These are phyloP conservation scores for Cuniculus paca DNA, from an alignment of 2,797 vertebrate species.

Conservation along the genomic window DNA sequence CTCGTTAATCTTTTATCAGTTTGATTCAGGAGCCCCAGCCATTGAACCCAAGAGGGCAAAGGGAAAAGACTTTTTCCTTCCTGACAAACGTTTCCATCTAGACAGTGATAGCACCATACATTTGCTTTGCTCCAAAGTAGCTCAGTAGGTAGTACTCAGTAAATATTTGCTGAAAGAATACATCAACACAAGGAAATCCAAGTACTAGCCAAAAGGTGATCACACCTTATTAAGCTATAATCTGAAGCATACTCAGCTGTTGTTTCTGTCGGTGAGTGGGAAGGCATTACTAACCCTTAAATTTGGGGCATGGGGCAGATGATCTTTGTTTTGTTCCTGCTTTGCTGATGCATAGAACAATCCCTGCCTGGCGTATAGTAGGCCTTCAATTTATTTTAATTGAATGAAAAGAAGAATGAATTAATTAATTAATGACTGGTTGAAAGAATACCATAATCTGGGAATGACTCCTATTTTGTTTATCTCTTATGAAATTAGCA, in stretches of 20 bases:
- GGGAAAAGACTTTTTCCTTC: not conserved
- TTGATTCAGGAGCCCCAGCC: not conserved
- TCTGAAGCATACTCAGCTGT: not conserved
- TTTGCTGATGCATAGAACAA: constrained; percentile 18
- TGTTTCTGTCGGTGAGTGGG: not conserved
- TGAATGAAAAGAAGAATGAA: not conserved
- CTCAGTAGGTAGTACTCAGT: not conserved
- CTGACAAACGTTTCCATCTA: not conserved
- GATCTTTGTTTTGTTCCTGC: constrained; percentile 7
- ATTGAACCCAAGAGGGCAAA: not conserved
- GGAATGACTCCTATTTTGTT: constrained; percentile 27
- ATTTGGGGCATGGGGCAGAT: not conserved
- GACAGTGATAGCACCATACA: not conserved
- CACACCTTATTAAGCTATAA: constrained; percentile 28
- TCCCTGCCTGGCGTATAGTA: not conserved
- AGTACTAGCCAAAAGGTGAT: not conserved
- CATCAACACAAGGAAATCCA: not conserved
- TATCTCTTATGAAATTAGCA: not conserved
- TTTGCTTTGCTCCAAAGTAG: constrained; percentile 20
- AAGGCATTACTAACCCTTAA: not conserved
- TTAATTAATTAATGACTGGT: not conserved
- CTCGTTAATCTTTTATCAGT: not conserved
- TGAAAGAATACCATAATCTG: constrained; percentile 19
- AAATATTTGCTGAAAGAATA: constrained; percentile 55
- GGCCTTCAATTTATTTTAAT: not conserved